Evolutionary conservation across 2,888 invertebrate species (phyloP).

Genomic region (Diploptera punctata): DNA sequence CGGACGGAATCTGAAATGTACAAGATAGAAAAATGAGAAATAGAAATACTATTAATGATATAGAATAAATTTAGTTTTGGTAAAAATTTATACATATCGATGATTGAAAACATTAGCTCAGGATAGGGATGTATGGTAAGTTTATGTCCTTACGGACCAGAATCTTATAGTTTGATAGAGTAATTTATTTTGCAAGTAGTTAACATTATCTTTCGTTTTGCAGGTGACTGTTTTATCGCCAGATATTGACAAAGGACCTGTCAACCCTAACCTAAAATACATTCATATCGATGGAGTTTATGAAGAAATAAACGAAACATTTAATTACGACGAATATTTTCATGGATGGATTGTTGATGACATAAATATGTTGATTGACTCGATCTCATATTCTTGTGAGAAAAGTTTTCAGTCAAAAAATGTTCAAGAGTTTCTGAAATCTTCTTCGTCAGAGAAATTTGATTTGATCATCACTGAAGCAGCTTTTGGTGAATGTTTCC

Average conservation of each 20-base stretch:
- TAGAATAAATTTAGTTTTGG: too few relatives aligned
- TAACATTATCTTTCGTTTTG: not conserved
- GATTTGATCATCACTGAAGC: constrained; percentile 33
- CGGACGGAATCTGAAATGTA: too few relatives aligned
- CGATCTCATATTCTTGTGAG: not conserved
- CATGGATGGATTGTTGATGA: constrained; percentile 24
- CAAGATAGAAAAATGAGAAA: too few relatives aligned
- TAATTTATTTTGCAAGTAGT: too few relatives aligned
- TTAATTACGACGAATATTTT: constrained; percentile 43
- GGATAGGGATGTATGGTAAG: too few relatives aligned
- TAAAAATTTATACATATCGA: too few relatives aligned
- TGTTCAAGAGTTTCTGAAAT: not conserved
- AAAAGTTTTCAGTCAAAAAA: not conserved
- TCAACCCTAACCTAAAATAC: constrained; percentile 20
- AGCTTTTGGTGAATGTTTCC: constrained; percentile 8
- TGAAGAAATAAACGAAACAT: not conserved
- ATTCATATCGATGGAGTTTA: constrained; percentile 27
- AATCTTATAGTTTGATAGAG: too few relatives aligned
- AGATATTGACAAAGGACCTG: constrained; percentile 17
- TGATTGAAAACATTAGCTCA: too few relatives aligned
- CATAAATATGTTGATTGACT: not conserved
- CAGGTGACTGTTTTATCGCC: constrained; percentile 39
- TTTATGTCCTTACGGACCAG: too few relatives aligned
- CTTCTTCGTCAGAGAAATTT: constrained; percentile 24
- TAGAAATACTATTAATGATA: too few relatives aligned